Base-by-base conservation (phyloP, 2,888 invertebrate genomes). In the Crioceris asparagi region DNA sequence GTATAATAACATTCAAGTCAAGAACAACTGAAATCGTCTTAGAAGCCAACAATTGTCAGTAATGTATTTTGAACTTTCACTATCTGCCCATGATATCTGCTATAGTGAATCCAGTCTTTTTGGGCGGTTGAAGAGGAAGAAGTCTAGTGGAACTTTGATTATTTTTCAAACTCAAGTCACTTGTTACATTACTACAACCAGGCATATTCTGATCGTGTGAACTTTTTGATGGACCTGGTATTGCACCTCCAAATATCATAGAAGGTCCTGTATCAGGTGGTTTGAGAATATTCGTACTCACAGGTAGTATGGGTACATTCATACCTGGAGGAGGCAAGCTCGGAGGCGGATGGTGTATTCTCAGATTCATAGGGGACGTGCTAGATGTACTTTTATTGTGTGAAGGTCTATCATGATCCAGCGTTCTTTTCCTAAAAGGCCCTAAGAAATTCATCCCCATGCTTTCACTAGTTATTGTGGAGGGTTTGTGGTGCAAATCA, bases 21-120 rank as follows among this genome's bases (percentile, higher is more conserved):
- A n/a, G n/a, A n/a, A n/a, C n/a, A n/a, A n/a, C n/a, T n/a, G n/a
- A n/a, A n/a, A n/a, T n/a, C n/a, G n/a, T n/a, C n/a, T n/a, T n/a
- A n/a, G n/a, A n/a, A n/a, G n/a, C n/a, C n/a, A n/a, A n/a, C n/a
- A n/a, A n/a, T n/a, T n/a, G n/a, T n/a, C n/a, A n/a, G n/a, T n/a
- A n/a, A n/a, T n/a, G n/a, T n/a, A n/a, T n/a, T n/a, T n/a, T n/a
- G n/a, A n/a, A n/a, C n/a, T n/a, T n/a, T n/a, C n/a, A 45, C 44
- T 71, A 85, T 64, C 86, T 83, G 56, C 87, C 75, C 88, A 88
- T 87, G 50, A 88, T 87, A 52, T 88, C 88, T 57, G 86, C 88
- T 68, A 88, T 88, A 59, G 86, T 87, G 62, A 88, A 88, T 12
- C 88, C 88, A 57, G 85, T 84, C 55, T 83, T 81, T 49, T 69